Evolutionary conservation across 2,797 vertebrate genomes (phyloP).

Genomic region (Spondyliosoma cantharus): DNA sequence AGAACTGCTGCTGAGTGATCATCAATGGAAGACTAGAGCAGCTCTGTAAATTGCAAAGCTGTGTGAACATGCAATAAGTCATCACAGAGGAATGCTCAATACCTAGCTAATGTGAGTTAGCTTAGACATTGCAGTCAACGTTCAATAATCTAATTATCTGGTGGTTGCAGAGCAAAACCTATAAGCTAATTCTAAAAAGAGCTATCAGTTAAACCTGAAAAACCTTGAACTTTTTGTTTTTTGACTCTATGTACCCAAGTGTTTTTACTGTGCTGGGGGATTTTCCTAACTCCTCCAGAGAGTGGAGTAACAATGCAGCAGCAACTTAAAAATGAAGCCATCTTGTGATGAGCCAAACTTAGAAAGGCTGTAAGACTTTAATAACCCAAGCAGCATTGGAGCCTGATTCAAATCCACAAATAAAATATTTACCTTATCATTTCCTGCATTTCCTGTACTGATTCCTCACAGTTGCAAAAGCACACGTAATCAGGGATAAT

Average conservation of each 20-base stretch:
- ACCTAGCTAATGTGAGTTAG: background rate
- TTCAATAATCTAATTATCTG: background rate
- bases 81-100: no score
- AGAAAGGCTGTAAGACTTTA: background rate
- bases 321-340: constrained; percentile 18
- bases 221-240: background rate
- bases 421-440: constrained; percentile 25
- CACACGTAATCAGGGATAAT: constrained; percentile 18
- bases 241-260: constrained; percentile 16
- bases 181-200: background rate
- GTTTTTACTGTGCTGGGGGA: background rate
- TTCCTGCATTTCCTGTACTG: constrained; percentile 8
- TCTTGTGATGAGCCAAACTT: constrained; percentile 11
- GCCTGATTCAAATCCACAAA: background rate
- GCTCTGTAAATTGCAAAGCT: background rate
- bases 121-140: background rate
- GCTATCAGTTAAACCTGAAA: background rate
- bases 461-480: constrained; percentile 3
- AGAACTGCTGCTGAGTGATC: background rate
- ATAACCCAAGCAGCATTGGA: constrained; percentile 20
- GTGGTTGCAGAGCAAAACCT: background rate
- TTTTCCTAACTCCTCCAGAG: constrained; percentile 23
- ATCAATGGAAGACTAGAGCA: background rate
- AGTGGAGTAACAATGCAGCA: constrained; percentile 3
- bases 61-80: background rate